Conservation (phyloP, 2,797 vertebrate genomes). For the Crypturellus tataupa region DNA sequence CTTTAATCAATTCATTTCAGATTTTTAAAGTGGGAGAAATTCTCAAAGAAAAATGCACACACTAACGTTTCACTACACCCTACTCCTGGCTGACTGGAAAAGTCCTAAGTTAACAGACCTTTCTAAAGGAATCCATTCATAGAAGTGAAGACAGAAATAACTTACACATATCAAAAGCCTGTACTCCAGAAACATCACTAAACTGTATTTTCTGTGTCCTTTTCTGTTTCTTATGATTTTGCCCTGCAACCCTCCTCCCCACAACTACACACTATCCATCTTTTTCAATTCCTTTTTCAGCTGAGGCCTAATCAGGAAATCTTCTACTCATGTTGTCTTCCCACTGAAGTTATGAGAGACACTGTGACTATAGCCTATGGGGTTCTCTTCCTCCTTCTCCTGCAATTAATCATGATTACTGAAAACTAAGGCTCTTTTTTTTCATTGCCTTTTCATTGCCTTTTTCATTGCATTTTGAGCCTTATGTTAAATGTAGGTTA, state of each 20-base stretch:
- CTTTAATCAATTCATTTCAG: background rate
- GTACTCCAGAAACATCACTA: background rate
- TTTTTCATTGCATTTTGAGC: slow-evolving; percentile 30
- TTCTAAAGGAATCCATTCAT: background rate
- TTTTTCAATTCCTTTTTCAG: background rate
- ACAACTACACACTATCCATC: background rate
- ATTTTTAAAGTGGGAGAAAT: background rate
- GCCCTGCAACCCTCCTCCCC: background rate
- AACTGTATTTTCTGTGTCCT: background rate
- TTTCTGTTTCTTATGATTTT: background rate
- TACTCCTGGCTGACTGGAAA: background rate
- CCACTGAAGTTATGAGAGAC: background rate
- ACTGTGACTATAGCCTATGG: background rate
- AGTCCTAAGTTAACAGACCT: background rate
- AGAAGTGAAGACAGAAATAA: background rate
- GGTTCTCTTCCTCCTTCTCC: background rate
- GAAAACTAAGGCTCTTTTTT: background rate
- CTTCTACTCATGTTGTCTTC: background rate
- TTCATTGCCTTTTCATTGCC: background rate
- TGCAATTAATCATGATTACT: background rate
- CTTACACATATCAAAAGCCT: background rate
- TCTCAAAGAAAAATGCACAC: background rate
- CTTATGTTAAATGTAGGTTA: slow-evolving; percentile 30
- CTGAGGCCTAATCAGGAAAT: background rate
- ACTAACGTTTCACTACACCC: background rate